These are phyloP conservation scores for Paradoxurus hermaphroditus DNA, from an alignment of 2,113 vertebrate genomes.

Conservation along the genomic window DNA sequence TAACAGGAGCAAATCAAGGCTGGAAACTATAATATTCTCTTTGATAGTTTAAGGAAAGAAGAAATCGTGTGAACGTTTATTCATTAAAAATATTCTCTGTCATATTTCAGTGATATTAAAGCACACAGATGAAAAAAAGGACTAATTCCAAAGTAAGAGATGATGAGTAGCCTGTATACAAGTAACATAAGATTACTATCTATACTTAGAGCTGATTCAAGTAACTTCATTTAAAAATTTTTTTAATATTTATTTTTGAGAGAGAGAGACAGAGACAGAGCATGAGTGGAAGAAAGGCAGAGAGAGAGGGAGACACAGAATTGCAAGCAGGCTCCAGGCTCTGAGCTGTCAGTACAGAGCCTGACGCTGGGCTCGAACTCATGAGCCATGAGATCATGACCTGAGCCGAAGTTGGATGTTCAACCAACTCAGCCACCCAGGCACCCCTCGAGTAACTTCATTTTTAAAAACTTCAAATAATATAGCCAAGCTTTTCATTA, in stretches of 20 bases:
- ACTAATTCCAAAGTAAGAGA: background rate
- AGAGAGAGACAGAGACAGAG: no score
- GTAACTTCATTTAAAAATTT: background rate
- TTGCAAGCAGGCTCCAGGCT: no score
- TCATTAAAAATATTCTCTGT: background rate
- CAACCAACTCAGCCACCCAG: no score
- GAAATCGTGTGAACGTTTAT: background rate
- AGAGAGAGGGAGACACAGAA: no score
- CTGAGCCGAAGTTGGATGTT: no score
- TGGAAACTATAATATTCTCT: background rate
- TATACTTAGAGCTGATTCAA: background rate
- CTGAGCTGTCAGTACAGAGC: no score
- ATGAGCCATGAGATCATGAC: no score
- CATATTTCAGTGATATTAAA: background rate
- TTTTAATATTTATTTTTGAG: no score
- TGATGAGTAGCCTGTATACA: background rate
- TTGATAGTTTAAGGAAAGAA: background rate
- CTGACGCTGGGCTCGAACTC: no score
- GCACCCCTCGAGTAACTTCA: background rate
- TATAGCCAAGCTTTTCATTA: background rate
- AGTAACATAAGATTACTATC: background rate
- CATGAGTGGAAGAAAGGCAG: no score
- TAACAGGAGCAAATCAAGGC: background rate
- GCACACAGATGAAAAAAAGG: background rate
- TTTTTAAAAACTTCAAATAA: background rate